Conservation (phyloP, 1,140 invertebrate genomes). For the Vollenhovia emeryi region DNA sequence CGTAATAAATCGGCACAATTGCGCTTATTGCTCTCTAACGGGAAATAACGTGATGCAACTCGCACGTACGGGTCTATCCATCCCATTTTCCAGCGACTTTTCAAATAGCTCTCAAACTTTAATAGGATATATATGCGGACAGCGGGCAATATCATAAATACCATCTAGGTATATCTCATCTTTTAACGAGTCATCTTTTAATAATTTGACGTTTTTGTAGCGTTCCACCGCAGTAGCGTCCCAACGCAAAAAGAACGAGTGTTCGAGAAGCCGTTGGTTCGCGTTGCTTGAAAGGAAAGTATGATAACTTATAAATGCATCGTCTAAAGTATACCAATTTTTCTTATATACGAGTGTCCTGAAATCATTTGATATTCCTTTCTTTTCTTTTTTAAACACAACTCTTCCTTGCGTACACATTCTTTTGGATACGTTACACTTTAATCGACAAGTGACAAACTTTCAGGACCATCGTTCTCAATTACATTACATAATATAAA, state of each 20-base stretch:
- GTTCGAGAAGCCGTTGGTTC: slow-evolving; percentile 82
- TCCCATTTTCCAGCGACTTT: slow-evolving; percentile 48
- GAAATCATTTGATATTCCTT: slow-evolving; percentile 60
- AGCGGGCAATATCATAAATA: slow-evolving; percentile 61
- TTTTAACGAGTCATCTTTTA: slow-evolving; percentile 72
- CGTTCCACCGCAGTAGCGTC: slow-evolving; percentile 79
- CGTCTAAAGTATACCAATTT: slow-evolving; percentile 61
- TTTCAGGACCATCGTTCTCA: slow-evolving; percentile 74
- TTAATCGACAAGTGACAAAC: slow-evolving; percentile 12
- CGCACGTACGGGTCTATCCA: slow-evolving; percentile 59
- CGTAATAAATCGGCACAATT: slow-evolving; percentile 54
- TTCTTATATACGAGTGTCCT: slow-evolving; percentile 70
- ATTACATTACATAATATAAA: slow-evolving; percentile 57
- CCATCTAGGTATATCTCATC: slow-evolving; percentile 74
- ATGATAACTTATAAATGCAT: slow-evolving; percentile 82
- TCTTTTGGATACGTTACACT: slow-evolving; percentile 29
- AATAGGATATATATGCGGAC: slow-evolving; percentile 58
- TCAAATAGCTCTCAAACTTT: slow-evolving; percentile 65
- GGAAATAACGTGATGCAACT: slow-evolving; percentile 60
- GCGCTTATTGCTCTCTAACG: slow-evolving; percentile 58
- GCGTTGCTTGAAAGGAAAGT: slow-evolving; percentile 84
- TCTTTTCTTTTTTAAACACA: no score
- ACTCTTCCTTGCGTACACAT: neutral
- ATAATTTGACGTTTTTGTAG: slow-evolving; percentile 77
- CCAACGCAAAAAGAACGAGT: slow-evolving; percentile 83